Percentiles rank a stretch among this genome's conserved stretches.
Evolutionary conservation across 2,888 invertebrate genomes (phyloP).

Genomic region (Stictocephala bisonia): DNA sequence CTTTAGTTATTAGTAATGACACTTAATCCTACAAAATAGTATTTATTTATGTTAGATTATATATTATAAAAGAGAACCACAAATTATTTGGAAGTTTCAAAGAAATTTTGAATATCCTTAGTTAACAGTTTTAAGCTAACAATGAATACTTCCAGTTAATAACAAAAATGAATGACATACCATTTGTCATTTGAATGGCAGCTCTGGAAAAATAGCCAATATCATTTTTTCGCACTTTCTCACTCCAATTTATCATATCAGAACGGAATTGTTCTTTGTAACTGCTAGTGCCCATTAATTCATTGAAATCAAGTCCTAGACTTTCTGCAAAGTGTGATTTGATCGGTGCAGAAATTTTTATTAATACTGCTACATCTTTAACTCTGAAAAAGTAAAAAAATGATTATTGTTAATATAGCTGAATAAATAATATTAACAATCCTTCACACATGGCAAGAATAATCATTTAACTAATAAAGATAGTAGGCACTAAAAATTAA

Average conservation of each 20-base stretch:
- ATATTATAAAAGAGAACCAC: no score
- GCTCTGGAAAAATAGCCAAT: slow-evolving; percentile 88
- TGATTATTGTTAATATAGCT: no score
- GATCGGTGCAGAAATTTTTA: slow-evolving; percentile 91
- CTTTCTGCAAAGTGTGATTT: slow-evolving; percentile 89
- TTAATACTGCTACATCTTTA: slow-evolving; percentile 69
- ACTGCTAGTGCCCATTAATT: slow-evolving; percentile 81
- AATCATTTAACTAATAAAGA: no score
- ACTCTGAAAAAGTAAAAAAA: slow-evolving; percentile 13
- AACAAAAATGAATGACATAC: slow-evolving; percentile 62
- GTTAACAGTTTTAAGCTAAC: background rate
- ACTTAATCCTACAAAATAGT: no score
- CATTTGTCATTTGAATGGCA: slow-evolving; percentile 74
- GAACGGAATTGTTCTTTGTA: slow-evolving; percentile 92
- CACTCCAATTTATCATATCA: slow-evolving; percentile 96
- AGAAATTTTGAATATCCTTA: background rate
- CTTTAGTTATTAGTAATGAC: no score
- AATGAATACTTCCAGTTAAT: background rate
- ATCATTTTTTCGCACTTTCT: slow-evolving; percentile 79
- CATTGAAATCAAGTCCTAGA: slow-evolving; percentile 78
- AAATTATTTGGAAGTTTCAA: no score
- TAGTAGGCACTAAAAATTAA: no score
- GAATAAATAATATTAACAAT: no score
- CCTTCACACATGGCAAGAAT: no score
- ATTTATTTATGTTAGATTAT: no score